These are phyloP conservation scores for Atherinosoma microstoma DNA, from an alignment of 2,797 vertebrate genomes.

Conservation along the genomic window DNA sequence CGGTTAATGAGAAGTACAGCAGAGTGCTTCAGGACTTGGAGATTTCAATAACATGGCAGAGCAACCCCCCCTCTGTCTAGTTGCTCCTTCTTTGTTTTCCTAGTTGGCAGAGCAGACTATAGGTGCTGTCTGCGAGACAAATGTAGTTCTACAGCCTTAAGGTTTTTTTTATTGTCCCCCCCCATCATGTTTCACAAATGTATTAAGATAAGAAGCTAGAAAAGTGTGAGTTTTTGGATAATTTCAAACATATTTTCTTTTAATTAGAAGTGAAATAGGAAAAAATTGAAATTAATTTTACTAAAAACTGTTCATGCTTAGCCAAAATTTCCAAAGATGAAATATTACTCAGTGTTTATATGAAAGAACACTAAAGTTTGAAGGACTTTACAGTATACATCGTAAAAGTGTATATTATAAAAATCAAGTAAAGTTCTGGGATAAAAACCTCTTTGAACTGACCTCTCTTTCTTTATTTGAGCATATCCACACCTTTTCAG, in stretches of 20 bases:
- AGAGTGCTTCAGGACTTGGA: slow-evolving; percentile 80
- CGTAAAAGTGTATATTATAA: background rate
- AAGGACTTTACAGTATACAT: background rate
- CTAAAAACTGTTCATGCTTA: background rate
- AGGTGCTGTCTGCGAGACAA: slow-evolving; percentile 75
- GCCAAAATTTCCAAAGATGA: too few species aligned
- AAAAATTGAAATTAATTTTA: background rate
- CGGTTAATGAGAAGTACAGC: slow-evolving; percentile 82
- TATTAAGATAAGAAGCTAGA: background rate
- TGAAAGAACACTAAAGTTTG: background rate
- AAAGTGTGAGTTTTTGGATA: background rate
- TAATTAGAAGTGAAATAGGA: background rate
- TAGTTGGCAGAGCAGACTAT: slow-evolving; percentile 68
- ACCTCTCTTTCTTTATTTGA: slow-evolving; percentile 2
- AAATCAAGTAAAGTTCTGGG: background rate
- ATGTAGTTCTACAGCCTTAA: slow-evolving; percentile 72
- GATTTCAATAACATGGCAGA: slow-evolving; percentile 83
- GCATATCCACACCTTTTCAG: slow-evolving; percentile 1
- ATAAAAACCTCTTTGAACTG: background rate
- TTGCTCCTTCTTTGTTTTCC: slow-evolving; percentile 68
- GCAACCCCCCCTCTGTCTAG: slow-evolving; percentile 52
- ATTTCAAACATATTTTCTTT: background rate
- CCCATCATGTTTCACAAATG: background rate
- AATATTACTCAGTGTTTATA: background rate
- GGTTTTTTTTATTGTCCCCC: slow-evolving; percentile 29